Evolutionary conservation across 2,797 vertebrate genomes (phyloP).

Genomic region (Crocidura indochinensis): DNA sequence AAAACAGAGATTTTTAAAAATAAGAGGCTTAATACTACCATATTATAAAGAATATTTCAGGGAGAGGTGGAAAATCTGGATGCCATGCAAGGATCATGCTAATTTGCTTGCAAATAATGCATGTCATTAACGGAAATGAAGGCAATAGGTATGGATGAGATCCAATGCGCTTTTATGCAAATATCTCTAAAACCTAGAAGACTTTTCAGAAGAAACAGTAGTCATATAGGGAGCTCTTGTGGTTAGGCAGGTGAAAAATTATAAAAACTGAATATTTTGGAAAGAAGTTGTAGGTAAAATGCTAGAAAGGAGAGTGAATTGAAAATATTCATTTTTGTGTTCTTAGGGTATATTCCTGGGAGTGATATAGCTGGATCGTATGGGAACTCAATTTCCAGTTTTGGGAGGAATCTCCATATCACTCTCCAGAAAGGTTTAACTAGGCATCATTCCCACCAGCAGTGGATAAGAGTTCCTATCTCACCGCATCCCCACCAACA

Average conservation of each 20-base stretch:
- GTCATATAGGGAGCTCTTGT: neutral
- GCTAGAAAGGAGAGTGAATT: neutral
- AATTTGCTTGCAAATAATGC: neutral
- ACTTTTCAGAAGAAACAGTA: neutral
- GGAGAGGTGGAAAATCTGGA: neutral
- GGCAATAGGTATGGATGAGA: too few relatives aligned
- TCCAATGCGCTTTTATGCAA: constrained; percentile 9
- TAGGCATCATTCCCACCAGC: too few relatives aligned
- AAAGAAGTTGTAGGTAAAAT: neutral
- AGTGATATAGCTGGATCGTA: too few relatives aligned
- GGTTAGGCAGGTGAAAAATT: neutral
- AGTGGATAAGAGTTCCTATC: too few relatives aligned
- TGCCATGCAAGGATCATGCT: neutral
- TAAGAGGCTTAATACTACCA: neutral
- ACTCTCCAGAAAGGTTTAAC: too few relatives aligned
- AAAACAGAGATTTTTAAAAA: constrained; percentile 13
- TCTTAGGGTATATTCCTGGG: too few relatives aligned
- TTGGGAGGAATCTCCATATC: too few relatives aligned
- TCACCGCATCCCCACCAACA: too few relatives aligned
- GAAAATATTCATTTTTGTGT: neutral
- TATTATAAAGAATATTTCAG: neutral
- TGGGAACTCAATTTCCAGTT: too few relatives aligned
- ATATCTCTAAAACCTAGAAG: neutral
- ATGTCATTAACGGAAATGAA: neutral
- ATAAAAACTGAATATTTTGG: neutral